phyloP scores from a whole-genome alignment of 1,140 invertebrate genomes.

The Drosophila melanogaster region DNA sequence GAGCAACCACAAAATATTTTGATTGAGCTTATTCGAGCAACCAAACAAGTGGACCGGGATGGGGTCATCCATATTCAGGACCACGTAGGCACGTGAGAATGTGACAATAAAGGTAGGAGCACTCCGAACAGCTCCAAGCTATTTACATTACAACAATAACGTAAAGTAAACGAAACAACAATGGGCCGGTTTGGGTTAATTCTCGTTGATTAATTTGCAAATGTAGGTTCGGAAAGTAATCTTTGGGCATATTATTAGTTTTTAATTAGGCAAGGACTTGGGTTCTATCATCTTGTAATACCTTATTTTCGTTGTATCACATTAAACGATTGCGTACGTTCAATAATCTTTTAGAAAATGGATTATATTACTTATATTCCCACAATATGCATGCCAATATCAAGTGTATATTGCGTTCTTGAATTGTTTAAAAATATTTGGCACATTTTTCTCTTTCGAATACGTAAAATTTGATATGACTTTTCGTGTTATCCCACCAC shows the following conservation, averaged over 20 bases:
- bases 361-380: not conserved
- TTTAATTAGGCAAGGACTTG: not conserved
- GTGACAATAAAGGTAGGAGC: constrained; percentile 26
- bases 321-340: not conserved
- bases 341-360: not conserved
- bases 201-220: not conserved
- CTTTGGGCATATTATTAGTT: not conserved
- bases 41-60: constrained; percentile 31
- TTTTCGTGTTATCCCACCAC: not conserved
- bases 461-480: constrained; percentile 17
- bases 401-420: not conserved
- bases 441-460: constrained; percentile 7
- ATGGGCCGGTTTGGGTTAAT: constrained; percentile 16
- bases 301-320: constrained; percentile 21
- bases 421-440: constrained; percentile 7
- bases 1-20: constrained; percentile 32
- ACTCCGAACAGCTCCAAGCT: constrained; percentile 8
- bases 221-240: constrained; percentile 18
- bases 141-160: constrained; percentile 33
- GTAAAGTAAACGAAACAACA: constrained; percentile 42
- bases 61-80: constrained; percentile 1
- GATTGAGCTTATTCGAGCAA: constrained; percentile 78
- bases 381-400: not conserved
- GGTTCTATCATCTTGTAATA: constrained; percentile 1
- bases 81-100: constrained; percentile 58